Evolutionary conservation across 2,797 vertebrate species (phyloP).

Genomic region (Protosalanx chinensis): DNA sequence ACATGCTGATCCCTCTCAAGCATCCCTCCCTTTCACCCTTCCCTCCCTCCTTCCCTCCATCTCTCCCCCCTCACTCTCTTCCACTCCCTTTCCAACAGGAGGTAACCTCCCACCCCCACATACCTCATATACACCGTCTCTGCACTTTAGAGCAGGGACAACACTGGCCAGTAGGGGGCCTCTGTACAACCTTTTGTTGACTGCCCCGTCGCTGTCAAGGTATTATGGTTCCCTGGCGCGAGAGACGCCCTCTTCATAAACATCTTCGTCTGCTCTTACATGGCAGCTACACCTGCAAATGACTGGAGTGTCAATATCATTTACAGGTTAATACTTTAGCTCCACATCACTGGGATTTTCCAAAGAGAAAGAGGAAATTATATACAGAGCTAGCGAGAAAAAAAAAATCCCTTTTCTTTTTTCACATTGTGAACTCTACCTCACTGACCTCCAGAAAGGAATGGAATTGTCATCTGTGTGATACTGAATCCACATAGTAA

Average conservation of each 20-base stretch:
- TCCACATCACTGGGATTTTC: not conserved
- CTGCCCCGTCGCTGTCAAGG: not conserved
- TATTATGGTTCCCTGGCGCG: not conserved
- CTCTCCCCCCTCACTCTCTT: not conserved
- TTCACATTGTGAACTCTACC: not conserved
- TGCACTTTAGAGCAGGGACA: not conserved
- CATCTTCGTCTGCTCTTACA: not conserved
- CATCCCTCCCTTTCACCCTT: not conserved
- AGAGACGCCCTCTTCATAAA: not conserved
- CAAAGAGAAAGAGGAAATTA: too few species aligned
- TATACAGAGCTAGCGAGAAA: too few species aligned
- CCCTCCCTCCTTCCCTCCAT: not conserved
- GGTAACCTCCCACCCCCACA: not conserved
- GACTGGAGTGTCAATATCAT: not conserved
- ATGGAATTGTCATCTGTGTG: not conserved
- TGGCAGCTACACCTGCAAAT: not conserved
- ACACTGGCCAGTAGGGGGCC: not conserved
- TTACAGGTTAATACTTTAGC: not conserved
- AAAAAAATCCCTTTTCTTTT: too few species aligned
- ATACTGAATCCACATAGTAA: slow-evolving; percentile 1
- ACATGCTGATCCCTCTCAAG: not conserved
- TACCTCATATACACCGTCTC: not conserved
- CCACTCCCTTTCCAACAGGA: not conserved
- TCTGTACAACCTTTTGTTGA: not conserved
- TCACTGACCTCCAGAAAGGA: not conserved